Evolutionary conservation across 2,797 vertebrate species (phyloP).

Genomic region (Acipenser transmontanus): DNA sequence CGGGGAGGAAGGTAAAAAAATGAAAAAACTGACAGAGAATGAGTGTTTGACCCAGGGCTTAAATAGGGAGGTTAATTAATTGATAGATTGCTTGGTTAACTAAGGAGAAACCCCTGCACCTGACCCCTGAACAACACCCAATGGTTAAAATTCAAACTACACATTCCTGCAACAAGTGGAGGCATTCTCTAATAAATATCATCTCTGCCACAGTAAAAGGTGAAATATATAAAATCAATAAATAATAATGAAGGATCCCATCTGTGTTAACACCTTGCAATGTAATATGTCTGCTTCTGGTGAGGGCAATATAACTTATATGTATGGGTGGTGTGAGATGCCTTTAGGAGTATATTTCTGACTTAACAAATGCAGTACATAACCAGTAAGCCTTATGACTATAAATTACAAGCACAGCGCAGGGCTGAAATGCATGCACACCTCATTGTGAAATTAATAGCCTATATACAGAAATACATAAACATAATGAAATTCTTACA

Average conservation of each 20-base stretch:
- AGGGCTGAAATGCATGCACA: background rate
- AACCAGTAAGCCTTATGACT: background rate
- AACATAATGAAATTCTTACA: background rate
- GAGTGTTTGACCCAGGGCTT: no score
- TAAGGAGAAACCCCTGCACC: no score
- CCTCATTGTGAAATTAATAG: background rate
- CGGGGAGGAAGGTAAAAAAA: no score
- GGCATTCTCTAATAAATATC: background rate
- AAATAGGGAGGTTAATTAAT: no score
- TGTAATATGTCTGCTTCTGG: background rate
- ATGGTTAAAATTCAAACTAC: no score
- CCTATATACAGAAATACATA: background rate
- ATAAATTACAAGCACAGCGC: background rate
- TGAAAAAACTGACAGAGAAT: no score
- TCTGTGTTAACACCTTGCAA: background rate
- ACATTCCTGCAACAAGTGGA: background rate
- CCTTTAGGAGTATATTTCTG: background rate
- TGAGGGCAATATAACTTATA: background rate
- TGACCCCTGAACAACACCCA: no score
- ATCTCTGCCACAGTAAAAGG: background rate
- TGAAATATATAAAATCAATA: background rate
- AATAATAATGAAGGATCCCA: background rate
- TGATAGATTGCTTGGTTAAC: no score
- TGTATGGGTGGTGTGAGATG: background rate
- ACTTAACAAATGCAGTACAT: background rate